Percentiles rank a stretch among this genome's conserved stretches.
Conservation (phyloP, 2,113 vertebrate species). For the Notothenia rossii region DNA sequence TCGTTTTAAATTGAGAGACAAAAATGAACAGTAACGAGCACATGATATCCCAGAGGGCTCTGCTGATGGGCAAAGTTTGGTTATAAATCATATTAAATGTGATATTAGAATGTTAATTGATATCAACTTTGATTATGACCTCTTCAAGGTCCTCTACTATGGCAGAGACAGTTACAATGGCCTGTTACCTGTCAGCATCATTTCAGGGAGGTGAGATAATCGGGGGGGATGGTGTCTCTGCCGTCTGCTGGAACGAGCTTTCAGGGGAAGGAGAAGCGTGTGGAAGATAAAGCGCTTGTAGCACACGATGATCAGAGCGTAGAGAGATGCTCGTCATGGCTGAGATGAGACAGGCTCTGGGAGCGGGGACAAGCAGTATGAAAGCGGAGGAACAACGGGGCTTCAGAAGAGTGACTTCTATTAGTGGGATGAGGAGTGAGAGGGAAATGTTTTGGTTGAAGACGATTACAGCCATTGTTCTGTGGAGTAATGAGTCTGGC, state of each 20-base stretch:
- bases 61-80: not conserved
- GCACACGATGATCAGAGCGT: conserved; percentile 45
- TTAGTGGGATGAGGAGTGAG: conserved; percentile 28
- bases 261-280: conserved; percentile 19
- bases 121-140: conserved; percentile 44
- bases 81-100: not conserved
- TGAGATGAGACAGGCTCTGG: conserved; percentile 40
- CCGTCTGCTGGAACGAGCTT: conserved; percentile 24
- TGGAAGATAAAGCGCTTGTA: conserved; percentile 27
- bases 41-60: not conserved
- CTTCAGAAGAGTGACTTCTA: conserved; percentile 35
- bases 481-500: conserved; percentile 53
- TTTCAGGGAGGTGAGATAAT: conserved; percentile 41
- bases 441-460: conserved; percentile 57
- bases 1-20: not conserved
- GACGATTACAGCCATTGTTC: conserved; percentile 57
- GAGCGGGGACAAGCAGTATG: conserved; percentile 22
- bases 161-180: conserved; percentile 36
- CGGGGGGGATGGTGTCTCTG: not conserved
- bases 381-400: conserved; percentile 44
- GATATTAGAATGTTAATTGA: conserved; percentile 38
- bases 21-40: not conserved
- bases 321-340: conserved; percentile 12
- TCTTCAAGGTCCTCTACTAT: conserved; percentile 51
- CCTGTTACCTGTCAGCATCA: conserved; percentile 45